A percentile compares a stretch with the other conserved stretches of the same genome.
These are phyloP conservation scores for Ferrisia virgata DNA, from an alignment of 2,888 invertebrate species.

Conservation along the genomic window DNA sequence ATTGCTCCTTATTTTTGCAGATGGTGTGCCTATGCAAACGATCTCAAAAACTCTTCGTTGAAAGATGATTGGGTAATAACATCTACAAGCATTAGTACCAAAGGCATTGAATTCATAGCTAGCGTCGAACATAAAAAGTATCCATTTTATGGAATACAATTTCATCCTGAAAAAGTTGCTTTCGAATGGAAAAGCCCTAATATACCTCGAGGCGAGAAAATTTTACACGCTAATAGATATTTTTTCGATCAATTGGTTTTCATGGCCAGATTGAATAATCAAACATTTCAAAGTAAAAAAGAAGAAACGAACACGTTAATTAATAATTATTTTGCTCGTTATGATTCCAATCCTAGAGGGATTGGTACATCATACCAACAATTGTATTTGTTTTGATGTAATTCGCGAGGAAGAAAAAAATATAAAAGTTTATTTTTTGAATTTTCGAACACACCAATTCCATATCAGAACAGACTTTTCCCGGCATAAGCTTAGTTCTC, in stretches of 20 bases:
- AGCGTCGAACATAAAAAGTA: conserved; percentile 46
- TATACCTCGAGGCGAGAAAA: conserved; percentile 31
- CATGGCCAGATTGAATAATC: conserved; percentile 37
- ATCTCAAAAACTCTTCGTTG: background rate
- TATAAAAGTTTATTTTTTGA: too few relatives aligned
- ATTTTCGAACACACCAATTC: too few relatives aligned
- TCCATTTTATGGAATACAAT: conserved; percentile 47
- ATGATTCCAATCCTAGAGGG: too few relatives aligned
- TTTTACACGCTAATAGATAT: conserved; percentile 42
- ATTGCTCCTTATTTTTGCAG: background rate
- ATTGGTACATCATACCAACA: too few relatives aligned
- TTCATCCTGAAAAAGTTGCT: conserved; percentile 47
- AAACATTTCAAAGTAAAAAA: conserved; percentile 3
- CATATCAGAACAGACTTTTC: too few relatives aligned
- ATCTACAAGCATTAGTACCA: background rate
- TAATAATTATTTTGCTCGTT: conserved; percentile 38
- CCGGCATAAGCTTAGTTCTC: too few relatives aligned
- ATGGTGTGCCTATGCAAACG: background rate
- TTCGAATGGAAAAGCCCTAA: conserved; percentile 41
- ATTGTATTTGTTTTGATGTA: too few relatives aligned
- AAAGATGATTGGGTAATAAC: background rate
- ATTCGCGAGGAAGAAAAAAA: too few relatives aligned
- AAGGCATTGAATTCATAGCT: conserved; percentile 46
- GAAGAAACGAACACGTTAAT: background rate
- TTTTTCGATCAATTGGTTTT: conserved; percentile 45